phyloP scores from a whole-genome alignment of 1,140 invertebrate species.

The Trichonephila clavipes region DNA sequence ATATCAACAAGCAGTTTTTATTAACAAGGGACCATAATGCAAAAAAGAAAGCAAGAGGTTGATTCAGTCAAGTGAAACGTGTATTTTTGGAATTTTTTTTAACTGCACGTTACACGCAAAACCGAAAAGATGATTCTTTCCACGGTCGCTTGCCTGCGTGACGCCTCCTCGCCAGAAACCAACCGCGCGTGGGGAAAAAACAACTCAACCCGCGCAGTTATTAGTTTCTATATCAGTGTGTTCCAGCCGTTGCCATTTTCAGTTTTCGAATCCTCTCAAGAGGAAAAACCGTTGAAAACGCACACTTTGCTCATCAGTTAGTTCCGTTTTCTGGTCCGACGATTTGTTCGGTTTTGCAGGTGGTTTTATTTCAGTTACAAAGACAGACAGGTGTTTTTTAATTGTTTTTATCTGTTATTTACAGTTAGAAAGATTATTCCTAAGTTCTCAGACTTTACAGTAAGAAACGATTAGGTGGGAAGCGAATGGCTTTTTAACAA shows the following conservation, averaged over 20 bases:
- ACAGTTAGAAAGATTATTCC: not conserved
- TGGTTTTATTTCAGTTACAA: conserved; percentile 19
- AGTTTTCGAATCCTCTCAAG: not conserved
- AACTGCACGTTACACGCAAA: conserved; percentile 35
- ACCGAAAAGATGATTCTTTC: not conserved
- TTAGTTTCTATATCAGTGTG: conserved; percentile 52
- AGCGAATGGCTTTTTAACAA: no score
- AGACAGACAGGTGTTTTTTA: not conserved
- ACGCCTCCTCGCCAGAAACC: conserved; percentile 25
- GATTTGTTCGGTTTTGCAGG: conserved; percentile 15
- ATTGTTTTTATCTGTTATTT: not conserved
- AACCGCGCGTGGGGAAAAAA: conserved; percentile 50
- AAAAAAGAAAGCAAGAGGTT: no score
- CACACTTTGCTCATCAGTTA: not conserved
- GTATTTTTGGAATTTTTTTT: conserved; percentile 59
- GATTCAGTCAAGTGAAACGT: conserved; percentile 26
- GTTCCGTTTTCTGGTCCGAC: conserved; percentile 41
- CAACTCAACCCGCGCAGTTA: conserved; percentile 60
- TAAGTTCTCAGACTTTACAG: not conserved
- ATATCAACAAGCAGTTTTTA: no score
- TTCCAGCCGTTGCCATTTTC: not conserved
- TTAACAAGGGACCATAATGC: no score
- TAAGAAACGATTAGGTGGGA: no score
- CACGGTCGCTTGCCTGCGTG: conserved; percentile 60
- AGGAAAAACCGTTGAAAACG: conserved; percentile 43